Conservation (phyloP, 1,140 invertebrate genomes). For the Antheraea pernyi region DNA sequence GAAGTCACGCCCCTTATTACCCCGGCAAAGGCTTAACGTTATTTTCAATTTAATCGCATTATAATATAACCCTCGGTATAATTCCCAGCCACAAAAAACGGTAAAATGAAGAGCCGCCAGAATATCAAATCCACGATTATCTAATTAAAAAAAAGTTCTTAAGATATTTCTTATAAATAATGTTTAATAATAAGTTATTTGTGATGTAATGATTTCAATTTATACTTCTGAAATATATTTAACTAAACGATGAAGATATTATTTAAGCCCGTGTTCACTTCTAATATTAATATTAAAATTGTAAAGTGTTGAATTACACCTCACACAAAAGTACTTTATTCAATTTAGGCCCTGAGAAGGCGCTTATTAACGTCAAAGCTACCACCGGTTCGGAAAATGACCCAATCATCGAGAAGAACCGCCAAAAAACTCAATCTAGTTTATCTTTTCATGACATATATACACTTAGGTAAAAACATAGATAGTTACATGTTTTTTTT, state of each 20-base stretch:
- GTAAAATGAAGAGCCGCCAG: slow-evolving; percentile 25
- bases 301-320: too few relatives aligned
- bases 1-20: slow-evolving; percentile 69
- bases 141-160: background rate
- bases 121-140: slow-evolving; percentile 1
- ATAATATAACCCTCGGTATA: slow-evolving; percentile 54
- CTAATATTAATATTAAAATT: too few relatives aligned
- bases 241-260: background rate
- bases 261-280: too few relatives aligned
- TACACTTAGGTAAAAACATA: too few relatives aligned
- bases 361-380: too few relatives aligned
- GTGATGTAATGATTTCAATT: background rate
- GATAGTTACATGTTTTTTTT: too few relatives aligned
- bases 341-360: too few relatives aligned
- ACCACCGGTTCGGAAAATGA: too few relatives aligned
- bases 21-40: slow-evolving; percentile 40
- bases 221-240: background rate
- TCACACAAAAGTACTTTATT: too few relatives aligned
- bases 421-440: too few relatives aligned
- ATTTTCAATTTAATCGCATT: slow-evolving; percentile 68
- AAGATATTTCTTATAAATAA: background rate
- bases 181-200: background rate
- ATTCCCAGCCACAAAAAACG: slow-evolving; percentile 31
- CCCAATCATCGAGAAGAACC: too few relatives aligned
- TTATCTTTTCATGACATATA: too few relatives aligned